These are phyloP conservation scores for Clarias platycephalus DNA, from an alignment of 2,797 vertebrate genomes.

Conservation along the genomic window DNA sequence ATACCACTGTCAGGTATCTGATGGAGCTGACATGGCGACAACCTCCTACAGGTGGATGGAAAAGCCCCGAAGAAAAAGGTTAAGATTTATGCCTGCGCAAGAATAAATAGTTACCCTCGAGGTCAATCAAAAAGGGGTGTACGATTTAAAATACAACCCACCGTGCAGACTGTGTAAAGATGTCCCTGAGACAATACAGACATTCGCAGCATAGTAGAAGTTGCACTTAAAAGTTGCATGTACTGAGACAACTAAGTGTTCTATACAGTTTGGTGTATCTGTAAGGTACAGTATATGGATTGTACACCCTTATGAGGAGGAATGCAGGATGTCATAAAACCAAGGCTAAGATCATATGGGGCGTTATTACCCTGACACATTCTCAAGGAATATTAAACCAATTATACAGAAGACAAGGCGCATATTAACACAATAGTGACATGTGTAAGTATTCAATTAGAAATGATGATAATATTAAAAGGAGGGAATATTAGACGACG, in stretches of 20 bases:
- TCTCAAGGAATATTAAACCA: background rate
- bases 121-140: background rate
- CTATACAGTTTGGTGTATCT: background rate
- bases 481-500: background rate
- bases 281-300: background rate
- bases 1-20: background rate
- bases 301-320: background rate
- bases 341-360: background rate
- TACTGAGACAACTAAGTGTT: background rate
- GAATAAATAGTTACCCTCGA: background rate
- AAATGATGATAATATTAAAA: background rate
- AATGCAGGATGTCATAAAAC: background rate
- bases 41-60: slow-evolving; percentile 1
- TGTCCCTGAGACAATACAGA: background rate
- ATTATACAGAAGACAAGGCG: background rate
- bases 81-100: background rate
- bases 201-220: background rate
- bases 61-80: background rate
- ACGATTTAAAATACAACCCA: background rate
- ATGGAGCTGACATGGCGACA: background rate
- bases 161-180: background rate
- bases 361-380: background rate
- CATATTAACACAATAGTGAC: background rate
- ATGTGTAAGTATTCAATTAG: background rate
- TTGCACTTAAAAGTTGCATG: background rate